These are phyloP conservation scores for Platycheirus rosarum DNA, from an alignment of 2,888 invertebrate species.

Conservation along the genomic window DNA sequence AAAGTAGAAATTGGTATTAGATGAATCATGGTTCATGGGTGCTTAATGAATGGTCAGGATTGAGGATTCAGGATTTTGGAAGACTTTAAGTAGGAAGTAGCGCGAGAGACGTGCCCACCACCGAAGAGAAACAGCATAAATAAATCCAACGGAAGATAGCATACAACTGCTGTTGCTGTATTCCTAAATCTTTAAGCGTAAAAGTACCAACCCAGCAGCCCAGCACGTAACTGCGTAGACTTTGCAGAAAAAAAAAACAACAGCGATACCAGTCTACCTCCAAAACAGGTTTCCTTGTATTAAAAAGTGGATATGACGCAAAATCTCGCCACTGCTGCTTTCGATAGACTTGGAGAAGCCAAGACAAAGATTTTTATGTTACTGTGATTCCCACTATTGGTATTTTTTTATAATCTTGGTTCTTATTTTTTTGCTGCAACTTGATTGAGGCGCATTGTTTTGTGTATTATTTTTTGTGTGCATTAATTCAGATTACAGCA, in stretches of 20 bases:
- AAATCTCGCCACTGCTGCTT: conserved; percentile 12
- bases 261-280: conserved; percentile 51
- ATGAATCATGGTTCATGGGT: too few species aligned
- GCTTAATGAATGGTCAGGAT: too few species aligned
- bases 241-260: conserved; percentile 11
- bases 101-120: too few species aligned
- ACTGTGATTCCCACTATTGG: conserved; percentile 39
- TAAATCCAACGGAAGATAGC: too few species aligned
- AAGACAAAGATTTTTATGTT: conserved; percentile 36
- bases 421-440: conserved; percentile 3
- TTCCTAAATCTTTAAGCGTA: too few species aligned
- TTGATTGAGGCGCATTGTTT: conserved; percentile 22
- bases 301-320: conserved; percentile 63
- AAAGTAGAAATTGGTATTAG: too few species aligned
- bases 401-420: conserved; percentile 7
- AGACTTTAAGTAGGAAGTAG: too few species aligned
- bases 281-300: conserved; percentile 47
- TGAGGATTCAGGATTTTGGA: too few species aligned
- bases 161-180: too few species aligned
- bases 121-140: too few species aligned
- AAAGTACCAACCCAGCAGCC: too few species aligned
- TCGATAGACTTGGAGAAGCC: conserved; percentile 3
- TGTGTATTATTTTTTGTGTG: neutral
- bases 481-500: conserved; percentile 4
- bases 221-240: conserved; percentile 8